Evolutionary conservation across 2,113 vertebrate species (phyloP).

Genomic region (Spheniscus mendiculus): DNA sequence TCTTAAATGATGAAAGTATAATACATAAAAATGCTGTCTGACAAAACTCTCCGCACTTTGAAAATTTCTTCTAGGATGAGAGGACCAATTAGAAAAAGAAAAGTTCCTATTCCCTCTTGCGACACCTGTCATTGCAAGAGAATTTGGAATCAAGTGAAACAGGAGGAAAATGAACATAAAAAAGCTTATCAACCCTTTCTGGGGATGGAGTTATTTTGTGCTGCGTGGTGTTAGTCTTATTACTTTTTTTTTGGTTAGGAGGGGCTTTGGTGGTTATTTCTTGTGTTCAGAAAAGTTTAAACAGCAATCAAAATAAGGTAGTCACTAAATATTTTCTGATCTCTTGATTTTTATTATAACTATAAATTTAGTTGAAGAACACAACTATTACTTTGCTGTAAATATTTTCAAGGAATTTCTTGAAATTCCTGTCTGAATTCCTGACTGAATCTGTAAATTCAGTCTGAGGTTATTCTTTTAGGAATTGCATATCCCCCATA

Average conservation of each 20-base stretch:
- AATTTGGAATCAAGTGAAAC: background rate
- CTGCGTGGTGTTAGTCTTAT: background rate
- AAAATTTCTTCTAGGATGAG: background rate
- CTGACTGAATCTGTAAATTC: no score
- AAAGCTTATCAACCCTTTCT: accelerated
- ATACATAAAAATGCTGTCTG: conserved; percentile 22
- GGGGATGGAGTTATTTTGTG: background rate
- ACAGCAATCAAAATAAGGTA: background rate
- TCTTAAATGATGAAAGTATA: conserved; percentile 19
- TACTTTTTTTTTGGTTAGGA: background rate
- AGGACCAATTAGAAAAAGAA: background rate
- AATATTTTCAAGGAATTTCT: background rate
- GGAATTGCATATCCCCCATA: background rate
- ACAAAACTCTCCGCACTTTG: background rate
- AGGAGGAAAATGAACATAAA: background rate
- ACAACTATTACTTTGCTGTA: background rate
- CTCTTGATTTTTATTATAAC: background rate
- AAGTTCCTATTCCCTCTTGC: background rate
- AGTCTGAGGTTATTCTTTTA: background rate
- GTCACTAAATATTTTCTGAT: background rate
- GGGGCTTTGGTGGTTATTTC: background rate
- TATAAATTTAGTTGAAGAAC: background rate
- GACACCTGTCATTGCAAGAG: background rate
- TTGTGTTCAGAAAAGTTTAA: background rate
- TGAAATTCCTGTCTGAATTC: no score